These are phyloP conservation scores for Cheilosia variabilis DNA, from an alignment of 2,888 invertebrate species.

Conservation along the genomic window DNA sequence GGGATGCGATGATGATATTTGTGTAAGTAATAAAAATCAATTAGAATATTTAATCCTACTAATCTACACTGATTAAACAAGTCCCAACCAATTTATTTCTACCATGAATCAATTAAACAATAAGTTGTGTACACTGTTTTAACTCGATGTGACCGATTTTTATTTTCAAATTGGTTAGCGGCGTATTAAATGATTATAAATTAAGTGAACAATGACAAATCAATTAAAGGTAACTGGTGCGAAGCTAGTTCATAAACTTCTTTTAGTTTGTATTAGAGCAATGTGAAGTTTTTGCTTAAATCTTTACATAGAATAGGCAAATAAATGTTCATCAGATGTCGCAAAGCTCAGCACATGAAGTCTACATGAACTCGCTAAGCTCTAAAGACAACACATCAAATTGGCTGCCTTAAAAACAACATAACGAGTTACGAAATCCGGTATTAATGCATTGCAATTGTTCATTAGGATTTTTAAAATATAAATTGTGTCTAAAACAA, in stretches of 20 bases:
- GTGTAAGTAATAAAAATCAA: conserved; percentile 88
- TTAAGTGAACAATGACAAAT: background rate
- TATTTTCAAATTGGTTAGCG: background rate
- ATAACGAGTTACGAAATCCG: no score
- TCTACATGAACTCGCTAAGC: no score
- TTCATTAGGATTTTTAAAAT: no score
- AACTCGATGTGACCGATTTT: background rate
- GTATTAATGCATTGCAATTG: no score
- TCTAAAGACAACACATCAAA: no score
- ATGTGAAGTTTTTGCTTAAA: no score
- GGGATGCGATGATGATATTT: conserved; percentile 98
- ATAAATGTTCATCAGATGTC: no score
- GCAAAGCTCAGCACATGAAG: no score
- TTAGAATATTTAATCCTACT: background rate
- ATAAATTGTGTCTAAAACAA: no score
- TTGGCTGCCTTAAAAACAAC: no score
- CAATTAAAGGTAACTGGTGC: background rate
- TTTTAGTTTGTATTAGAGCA: no score
- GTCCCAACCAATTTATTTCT: background rate
- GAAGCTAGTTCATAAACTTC: background rate
- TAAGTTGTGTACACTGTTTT: background rate
- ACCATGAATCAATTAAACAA: background rate
- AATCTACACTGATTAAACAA: background rate
- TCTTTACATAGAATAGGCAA: no score
- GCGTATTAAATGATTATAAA: background rate